Percentiles rank a stretch among this genome's conserved stretches.
Evolutionary conservation across 2,888 invertebrate genomes (phyloP).

Genomic region (Asteroscopus sphinx): DNA sequence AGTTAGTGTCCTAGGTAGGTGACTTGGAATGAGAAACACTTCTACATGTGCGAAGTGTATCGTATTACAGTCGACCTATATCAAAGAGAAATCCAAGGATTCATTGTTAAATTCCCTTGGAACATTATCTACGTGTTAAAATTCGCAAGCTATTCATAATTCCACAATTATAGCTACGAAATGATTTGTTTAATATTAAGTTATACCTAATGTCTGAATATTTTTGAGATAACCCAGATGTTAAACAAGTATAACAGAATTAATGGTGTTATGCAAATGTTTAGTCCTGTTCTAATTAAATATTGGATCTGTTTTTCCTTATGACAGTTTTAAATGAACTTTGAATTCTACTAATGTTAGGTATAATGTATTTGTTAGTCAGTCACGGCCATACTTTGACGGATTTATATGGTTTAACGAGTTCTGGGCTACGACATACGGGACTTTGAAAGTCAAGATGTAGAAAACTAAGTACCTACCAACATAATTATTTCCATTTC

Average conservation of each 20-base stretch:
- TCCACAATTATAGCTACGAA: background rate
- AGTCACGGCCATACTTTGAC: background rate
- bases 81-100: background rate
- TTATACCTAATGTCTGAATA: conserved; percentile 15
- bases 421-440: too few species aligned
- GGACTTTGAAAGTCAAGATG: too few species aligned
- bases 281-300: conserved; percentile 34
- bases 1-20: too few species aligned
- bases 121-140: background rate
- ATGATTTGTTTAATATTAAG: conserved; percentile 1
- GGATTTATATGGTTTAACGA: too few species aligned
- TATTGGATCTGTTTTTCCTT: conserved; percentile 32
- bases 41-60: too few species aligned
- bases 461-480: too few species aligned
- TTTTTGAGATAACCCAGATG: conserved; percentile 29
- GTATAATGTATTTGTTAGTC: background rate
- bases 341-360: background rate
- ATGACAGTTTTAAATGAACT: background rate
- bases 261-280: conserved; percentile 17
- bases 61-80: too few species aligned
- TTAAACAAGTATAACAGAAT: conserved; percentile 29
- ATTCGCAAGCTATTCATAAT: conserved; percentile 5
- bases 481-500: too few species aligned
- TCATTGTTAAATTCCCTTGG: conserved; percentile 15
- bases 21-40: too few species aligned